Evolutionary conservation across 2,797 vertebrate species (phyloP), one percentile per base, ranked within the genome.

Genomic region (Muraenolepis orangiensis): DNA sequence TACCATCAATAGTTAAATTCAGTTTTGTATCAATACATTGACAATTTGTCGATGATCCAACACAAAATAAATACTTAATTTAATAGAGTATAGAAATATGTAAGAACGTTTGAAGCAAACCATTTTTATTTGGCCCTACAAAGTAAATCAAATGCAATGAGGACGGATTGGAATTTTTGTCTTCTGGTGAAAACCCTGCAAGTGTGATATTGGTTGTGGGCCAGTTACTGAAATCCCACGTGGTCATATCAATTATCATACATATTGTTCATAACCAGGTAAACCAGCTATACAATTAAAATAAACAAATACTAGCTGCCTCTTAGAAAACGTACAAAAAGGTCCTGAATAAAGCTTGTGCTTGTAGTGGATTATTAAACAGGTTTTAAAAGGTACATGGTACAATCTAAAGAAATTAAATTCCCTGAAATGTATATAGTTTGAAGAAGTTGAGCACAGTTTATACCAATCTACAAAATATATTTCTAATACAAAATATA

Each of bases 391-490:
- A 30, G n/a, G 20, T 29, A n/a, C n/a, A n/a, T n/a, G n/a, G n/a
- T n/a, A 29, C 14, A 72, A 61, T 31, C 30, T 42, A 29, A 40
- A 42, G 30, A 31, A 5, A 7, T 6, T 12, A 34, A 18, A n/a
- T 42, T 23, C 6, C 30, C 20, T 6, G 23, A 36, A 71, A 26
- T 71, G 5, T 31, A 12, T 23, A 57, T 4, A 57, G 14, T 11
- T 40, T 10, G 72, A 74, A 80, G 57, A 66, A 28, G 32, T 11
- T 51, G 16, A 46, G 51, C 16, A 69, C 38, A 30, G 14, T 76
- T 28, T 38, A 3, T 18, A 76, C 4, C 78, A 66, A 74, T 80
- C 75, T 66, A 78, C 75, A 84, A 66, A 77, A 36, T 8, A 36
- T n/a, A 72, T 64, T 31, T 30, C 36, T 78, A 68, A 73, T 23